Evolutionary conservation across 2,113 vertebrate species (phyloP), one percentile per base, ranked within the genome.

Genomic region (Aix galericulata): DNA sequence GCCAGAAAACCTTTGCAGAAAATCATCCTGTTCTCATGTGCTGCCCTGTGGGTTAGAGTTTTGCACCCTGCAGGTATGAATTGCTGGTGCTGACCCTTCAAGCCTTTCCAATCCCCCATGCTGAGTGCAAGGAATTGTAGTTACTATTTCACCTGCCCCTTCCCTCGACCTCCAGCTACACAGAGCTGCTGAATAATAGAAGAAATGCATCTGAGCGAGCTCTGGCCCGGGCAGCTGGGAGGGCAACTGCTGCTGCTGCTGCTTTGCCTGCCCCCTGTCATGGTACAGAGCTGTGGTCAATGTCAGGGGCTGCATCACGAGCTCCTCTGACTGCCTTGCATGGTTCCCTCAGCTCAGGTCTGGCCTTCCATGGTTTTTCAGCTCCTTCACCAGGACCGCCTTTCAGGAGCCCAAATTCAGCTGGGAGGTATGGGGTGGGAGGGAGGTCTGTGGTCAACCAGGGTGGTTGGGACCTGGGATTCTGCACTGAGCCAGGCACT

Each of bases 401-500:
- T 1, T 29, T 52, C 17, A 32, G 29, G 25, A 21, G 3, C 13
- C 27, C 32, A 42, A 36, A 58, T 26, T n/a, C 16, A 32, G 34
- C 44, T 40, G 74, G 38, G 42, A 76, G 62, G 8, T 32, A 59
- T 42, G 17, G n/a, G 9, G 5, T 44, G 8, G 53, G 20, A 50
- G 48, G 15, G 31, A 80, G 4, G 10, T 6, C 40, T 10, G 0
- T 22, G 25, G 2, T 38, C 12, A 15, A 8, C 6, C 38, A 78
- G 56, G 31, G n/a, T 44, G 50, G 9, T 7, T 6, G 5, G 67
- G 82, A 29, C 52, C 9, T 0, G 1, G 3, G 34, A 20, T 9
- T 44, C 56, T 55, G 32, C 50, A 29, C 5, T 46, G 79, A 52
- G 44, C 27, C 20, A 11, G 23, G 11, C 36, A 15, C 12, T 50